Base-by-base conservation (phyloP, 1,140 invertebrate species). In the Drosophila cardini region DNA sequence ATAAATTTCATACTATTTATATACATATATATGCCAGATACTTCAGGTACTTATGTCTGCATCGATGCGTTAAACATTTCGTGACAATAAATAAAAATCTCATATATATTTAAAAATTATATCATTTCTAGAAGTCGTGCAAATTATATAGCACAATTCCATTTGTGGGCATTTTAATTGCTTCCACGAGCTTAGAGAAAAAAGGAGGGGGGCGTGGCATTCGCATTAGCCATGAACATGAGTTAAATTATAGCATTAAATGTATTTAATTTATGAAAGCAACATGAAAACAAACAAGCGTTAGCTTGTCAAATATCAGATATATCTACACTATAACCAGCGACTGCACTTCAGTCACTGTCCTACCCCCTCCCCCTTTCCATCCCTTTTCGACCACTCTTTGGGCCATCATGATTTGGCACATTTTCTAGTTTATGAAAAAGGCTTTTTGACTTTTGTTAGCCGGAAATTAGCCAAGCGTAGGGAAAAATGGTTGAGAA, bases 191-290 rank as follows among this genome's bases (percentile, higher is more conserved):
- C 8, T 36, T 30, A 34, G 60, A 56, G 62, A n/a, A 46, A n/a
- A n/a, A n/a, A n/a, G n/a, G n/a, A n/a, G n/a, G 63, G 75, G 74
- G 34, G 57, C 53, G 52, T 72, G 70, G 46, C 45, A 60, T 55
- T 60, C 82, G 62, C 72, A 82, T 83, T 89, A 80, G 79, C 76
- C 69, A 80, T 21, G 58, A 87, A 87, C 76, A 84, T 64, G 77
- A 63, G 76, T 55, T 61, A 84, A 89, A 87, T 87, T 87, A 77
- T 77, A 62, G 65, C 76, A 73, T 71, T 68, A 83, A 82, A 87
- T 73, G 60, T 76, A 76, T 79, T 87, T 65, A 87, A 89, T 87
- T 86, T 86, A 87, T 82, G 64, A 60, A 57, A 62, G 26, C 32
- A 72, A 61, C 72, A 74, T 64, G 52, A 40, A 68, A 84, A 82